These are phyloP conservation scores for Ethmia dodecea DNA, from an alignment of 2,888 invertebrate genomes.

Conservation along the genomic window DNA sequence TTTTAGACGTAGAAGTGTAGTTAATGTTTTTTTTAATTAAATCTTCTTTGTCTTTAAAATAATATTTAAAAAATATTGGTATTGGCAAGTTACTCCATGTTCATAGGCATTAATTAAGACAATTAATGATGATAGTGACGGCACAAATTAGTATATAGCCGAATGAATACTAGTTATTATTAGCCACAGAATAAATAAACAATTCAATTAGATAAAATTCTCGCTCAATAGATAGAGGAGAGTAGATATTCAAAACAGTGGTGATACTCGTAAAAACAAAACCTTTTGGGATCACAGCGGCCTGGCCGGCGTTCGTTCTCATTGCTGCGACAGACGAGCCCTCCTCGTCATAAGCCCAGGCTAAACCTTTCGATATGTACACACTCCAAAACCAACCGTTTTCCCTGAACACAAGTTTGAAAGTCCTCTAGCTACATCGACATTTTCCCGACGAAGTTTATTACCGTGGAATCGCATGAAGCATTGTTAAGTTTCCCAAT, in stretches of 20 bases:
- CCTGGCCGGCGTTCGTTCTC: conserved; percentile 34
- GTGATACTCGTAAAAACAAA: conserved; percentile 21
- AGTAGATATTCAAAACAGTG: conserved; percentile 30
- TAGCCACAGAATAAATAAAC: too few relatives aligned
- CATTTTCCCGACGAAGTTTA: conserved; percentile 25
- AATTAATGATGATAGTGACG: too few relatives aligned
- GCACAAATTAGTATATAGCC: too few relatives aligned
- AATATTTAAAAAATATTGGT: too few relatives aligned
- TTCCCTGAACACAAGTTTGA: conserved; percentile 10
- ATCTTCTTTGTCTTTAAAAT: too few relatives aligned
- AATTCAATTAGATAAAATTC: too few relatives aligned
- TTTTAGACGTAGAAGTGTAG: too few relatives aligned
- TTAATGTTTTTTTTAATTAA: too few relatives aligned
- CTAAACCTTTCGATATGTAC: conserved; percentile 25
- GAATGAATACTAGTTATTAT: too few relatives aligned
- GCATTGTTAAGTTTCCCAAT: conserved; percentile 38
- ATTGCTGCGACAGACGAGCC: conserved; percentile 37
- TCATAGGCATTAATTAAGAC: too few relatives aligned
- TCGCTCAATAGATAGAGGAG: too few relatives aligned
- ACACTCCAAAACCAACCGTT: conserved; percentile 19
- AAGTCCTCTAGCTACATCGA: conserved; percentile 9
- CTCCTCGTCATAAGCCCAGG: conserved; percentile 40
- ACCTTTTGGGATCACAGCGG: conserved; percentile 19
- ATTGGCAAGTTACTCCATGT: too few relatives aligned
- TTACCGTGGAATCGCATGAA: conserved; percentile 33